Evolutionary conservation across 1,140 invertebrate genomes (phyloP).

Genomic region (Chelonus insularis): DNA sequence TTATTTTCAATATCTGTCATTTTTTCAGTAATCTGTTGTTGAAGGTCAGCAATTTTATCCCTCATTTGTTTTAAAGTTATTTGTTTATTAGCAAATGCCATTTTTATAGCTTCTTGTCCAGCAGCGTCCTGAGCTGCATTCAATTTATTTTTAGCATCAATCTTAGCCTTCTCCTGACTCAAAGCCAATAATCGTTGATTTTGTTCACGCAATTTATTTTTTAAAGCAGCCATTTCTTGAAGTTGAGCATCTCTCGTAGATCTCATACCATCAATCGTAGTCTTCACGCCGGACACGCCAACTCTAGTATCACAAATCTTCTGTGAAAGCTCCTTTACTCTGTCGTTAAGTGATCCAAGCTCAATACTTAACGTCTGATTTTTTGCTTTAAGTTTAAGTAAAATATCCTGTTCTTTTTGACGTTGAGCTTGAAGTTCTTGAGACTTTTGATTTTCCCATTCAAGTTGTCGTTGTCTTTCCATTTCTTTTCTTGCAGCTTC

Average conservation of each 20-base stretch:
- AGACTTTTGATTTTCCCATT: slow-evolving; percentile 93
- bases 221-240: slow-evolving; percentile 85
- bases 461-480: slow-evolving; percentile 91
- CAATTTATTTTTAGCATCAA: slow-evolving; percentile 75
- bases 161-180: slow-evolving; percentile 81
- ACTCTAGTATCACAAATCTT: slow-evolving; percentile 87
- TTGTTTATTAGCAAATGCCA: slow-evolving; percentile 79
- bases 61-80: slow-evolving; percentile 83
- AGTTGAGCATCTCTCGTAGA: slow-evolving; percentile 86
- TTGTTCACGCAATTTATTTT: slow-evolving; percentile 81
- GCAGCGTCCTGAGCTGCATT: slow-evolving; percentile 58
- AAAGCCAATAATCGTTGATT: slow-evolving; percentile 77
- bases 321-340: slow-evolving; percentile 82
- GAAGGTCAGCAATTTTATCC: slow-evolving; percentile 70
- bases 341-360: slow-evolving; percentile 76
- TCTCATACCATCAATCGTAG: slow-evolving; percentile 95
- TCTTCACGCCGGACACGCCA: slow-evolving; percentile 89
- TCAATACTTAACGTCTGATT: slow-evolving; percentile 86
- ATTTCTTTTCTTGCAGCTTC: slow-evolving; percentile 85
- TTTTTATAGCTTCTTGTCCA: slow-evolving; percentile 68
- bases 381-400: slow-evolving; percentile 86
- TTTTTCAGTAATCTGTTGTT: slow-evolving; percentile 75
- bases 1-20: slow-evolving; percentile 82
- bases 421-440: slow-evolving; percentile 83
- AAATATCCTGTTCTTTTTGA: slow-evolving; percentile 85